phyloP scores from a whole-genome alignment of 2,797 vertebrate genomes.

The Carcharodon carcharias region DNA sequence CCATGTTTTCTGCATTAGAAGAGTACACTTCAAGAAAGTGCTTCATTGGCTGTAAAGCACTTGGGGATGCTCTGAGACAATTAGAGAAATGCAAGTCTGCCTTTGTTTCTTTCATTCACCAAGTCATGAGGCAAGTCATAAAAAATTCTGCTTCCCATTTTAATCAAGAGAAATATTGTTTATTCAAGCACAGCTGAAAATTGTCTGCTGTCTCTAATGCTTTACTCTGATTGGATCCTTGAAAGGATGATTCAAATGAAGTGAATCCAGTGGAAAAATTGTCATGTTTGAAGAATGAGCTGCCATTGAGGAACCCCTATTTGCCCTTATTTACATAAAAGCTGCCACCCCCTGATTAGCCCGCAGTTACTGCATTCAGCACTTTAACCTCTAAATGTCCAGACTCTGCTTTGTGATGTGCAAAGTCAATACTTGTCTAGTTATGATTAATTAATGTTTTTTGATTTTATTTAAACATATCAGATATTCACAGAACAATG shows the following conservation, averaged over 20 bases:
- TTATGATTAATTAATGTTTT: slow-evolving; percentile 25
- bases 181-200: neutral
- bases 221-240: neutral
- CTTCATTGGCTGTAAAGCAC: neutral
- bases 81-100: neutral
- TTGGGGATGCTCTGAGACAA: neutral
- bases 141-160: neutral
- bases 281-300: neutral
- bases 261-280: neutral
- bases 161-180: neutral
- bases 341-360: neutral
- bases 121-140: neutral
- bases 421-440: neutral
- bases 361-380: neutral
- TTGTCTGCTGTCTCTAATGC: neutral
- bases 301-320: neutral
- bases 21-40: neutral
- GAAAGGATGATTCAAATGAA: neutral
- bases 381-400: slow-evolving; percentile 29
- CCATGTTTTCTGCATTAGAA: neutral
- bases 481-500: neutral
- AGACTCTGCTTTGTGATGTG: neutral
- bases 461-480: neutral
- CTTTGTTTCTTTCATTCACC: neutral
- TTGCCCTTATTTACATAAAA: slow-evolving; percentile 24